A percentile compares a stretch with the other conserved stretches of the same genome.
These are phyloP conservation scores for Turritopsis rubra DNA, from an alignment of 30 jellyfish, hydroid and myxozoan species.

Conservation along the genomic window DNA sequence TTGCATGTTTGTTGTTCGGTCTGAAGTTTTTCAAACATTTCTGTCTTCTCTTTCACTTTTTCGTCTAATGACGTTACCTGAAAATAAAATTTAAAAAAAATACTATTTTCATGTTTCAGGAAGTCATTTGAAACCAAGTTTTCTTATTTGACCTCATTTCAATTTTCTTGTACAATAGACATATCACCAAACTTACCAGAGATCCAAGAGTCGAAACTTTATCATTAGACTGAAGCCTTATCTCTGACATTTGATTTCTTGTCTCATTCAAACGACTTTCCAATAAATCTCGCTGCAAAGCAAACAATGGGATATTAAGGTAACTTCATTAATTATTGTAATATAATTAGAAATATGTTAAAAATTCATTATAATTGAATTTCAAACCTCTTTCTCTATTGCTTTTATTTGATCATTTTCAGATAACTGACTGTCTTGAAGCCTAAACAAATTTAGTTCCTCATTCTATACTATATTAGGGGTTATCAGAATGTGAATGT, in stretches of 20 bases:
- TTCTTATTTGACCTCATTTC: neutral
- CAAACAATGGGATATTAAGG: neutral
- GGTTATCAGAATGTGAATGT: no score
- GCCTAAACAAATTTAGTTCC: constrained; percentile 18
- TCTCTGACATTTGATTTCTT: constrained; percentile 67
- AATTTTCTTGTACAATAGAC: no score
- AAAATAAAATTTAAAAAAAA: neutral
- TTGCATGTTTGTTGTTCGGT: constrained; percentile 22
- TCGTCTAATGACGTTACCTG: constrained; percentile 80
- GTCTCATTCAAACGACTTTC: constrained; percentile 84
- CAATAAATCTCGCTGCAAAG: constrained; percentile 50
- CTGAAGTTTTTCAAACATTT: constrained; percentile 36
- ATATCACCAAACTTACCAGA: constrained; percentile 64
- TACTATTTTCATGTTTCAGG: no score
- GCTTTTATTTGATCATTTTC: constrained; percentile 84
- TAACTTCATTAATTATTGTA: neutral
- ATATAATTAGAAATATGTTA: neutral
- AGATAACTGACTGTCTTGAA: constrained; percentile 72
- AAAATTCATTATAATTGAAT: neutral
- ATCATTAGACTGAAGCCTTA: constrained; percentile 66
- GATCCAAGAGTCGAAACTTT: constrained; percentile 88
- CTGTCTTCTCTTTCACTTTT: constrained; percentile 61
- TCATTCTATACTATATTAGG: no score
- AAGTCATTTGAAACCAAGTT: neutral
- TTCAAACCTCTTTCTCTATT: constrained; percentile 69